Base-by-base conservation (phyloP, 92 coral and sea anemone species). In the Zoanthus sansibaricus region DNA sequence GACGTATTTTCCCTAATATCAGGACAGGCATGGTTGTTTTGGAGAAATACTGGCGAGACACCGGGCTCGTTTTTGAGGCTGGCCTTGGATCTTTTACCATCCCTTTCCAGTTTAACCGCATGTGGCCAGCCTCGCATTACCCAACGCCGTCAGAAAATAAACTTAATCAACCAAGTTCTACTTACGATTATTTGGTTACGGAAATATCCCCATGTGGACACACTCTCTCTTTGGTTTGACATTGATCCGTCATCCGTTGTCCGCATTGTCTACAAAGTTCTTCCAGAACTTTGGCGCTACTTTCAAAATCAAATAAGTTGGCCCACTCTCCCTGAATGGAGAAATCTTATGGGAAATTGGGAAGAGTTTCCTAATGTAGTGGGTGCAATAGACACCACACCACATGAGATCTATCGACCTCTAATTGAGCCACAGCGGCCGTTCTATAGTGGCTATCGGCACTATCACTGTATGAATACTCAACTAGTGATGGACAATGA, bases 241-340 rank as follows among this genome's bases (percentile, higher is more conserved):
- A 84, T 89, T 56, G 88, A 84, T 14, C 86, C 92, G 2, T 73
- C 82, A 3, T 83, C 88, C 46, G 89, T 89, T 25, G 61, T 84
- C 10, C 92, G 88, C 9, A 76, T 84, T 37, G 74, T 89, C 47
- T 64, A 89, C 92, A 84, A 82, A 59, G 69, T 75, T 52, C 55
- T 89, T 48, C 87, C 83, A 69, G 88, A 71, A 46, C 77, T 88
- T 33, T 88, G 91, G 87, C 64, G 84, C 78, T 85, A 86, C 44
- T 89, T 79, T 42, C 86, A 85, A 10, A 89, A 89, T 71, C 89
- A 89, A 86, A 69, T 85, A 30, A 44, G 42, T 12, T 89, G 92
- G 89, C 92, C 89, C 13, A 78, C n/a, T 66, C 73, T 86, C 12
- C 73, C 44, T 1, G 89, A 89, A 83, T 88, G 91, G 91, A 75